Conservation (phyloP, 2,888 invertebrate species). For the Brassicogethes aeneus region DNA sequence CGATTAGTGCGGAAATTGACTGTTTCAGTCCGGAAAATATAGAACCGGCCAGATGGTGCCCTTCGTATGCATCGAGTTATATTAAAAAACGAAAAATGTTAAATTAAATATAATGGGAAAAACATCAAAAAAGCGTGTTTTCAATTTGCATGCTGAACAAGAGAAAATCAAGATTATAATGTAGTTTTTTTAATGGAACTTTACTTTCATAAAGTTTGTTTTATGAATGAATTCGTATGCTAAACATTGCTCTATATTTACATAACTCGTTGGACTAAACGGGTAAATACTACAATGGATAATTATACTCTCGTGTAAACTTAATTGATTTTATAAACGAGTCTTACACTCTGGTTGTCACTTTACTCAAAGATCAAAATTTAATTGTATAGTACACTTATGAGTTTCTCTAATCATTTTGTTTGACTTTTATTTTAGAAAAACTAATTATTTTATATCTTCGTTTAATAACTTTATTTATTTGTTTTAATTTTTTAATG, state of each 20-base stretch:
- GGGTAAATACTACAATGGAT: background rate
- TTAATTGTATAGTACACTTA: too few relatives aligned
- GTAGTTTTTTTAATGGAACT: background rate
- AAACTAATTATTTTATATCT: too few relatives aligned
- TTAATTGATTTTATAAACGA: conserved; percentile 7
- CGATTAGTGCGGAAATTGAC: conserved; percentile 36
- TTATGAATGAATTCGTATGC: conserved; percentile 1
- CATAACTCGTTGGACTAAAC: background rate
- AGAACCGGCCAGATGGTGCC: conserved; percentile 24
- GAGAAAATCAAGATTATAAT: conserved; percentile 6
- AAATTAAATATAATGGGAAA: conserved; percentile 10
- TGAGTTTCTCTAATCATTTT: too few relatives aligned
- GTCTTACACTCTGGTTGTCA: too few relatives aligned
- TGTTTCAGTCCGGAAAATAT: conserved; percentile 32
- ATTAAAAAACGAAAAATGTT: conserved; percentile 6
- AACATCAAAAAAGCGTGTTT: conserved; percentile 9
- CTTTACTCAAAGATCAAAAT: too few relatives aligned
- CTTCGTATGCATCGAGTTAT: conserved; percentile 12
- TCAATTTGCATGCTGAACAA: conserved; percentile 10
- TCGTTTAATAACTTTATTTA: too few relatives aligned
- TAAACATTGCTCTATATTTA: background rate
- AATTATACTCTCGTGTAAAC: conserved; percentile 1
- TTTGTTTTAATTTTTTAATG: too few relatives aligned
- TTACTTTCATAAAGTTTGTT: background rate
- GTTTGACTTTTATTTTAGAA: too few relatives aligned